Conservation (phyloP, 2,888 invertebrate genomes). For the Lomographa bimaculata region DNA sequence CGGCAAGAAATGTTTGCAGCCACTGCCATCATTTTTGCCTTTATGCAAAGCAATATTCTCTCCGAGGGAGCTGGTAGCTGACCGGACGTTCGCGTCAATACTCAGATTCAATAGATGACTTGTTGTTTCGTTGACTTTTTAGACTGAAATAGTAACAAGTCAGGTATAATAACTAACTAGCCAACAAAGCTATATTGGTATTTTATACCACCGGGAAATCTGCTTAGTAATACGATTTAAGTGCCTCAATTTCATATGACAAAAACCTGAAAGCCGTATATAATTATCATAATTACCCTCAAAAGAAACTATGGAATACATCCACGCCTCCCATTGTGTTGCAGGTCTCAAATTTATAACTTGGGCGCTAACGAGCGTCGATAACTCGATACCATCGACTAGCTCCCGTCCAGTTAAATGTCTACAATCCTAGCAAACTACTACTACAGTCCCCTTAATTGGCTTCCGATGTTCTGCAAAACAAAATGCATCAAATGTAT, state of each 20-base stretch:
- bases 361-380: slow-evolving; percentile 68
- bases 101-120: neutral
- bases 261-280: neutral
- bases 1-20: slow-evolving; percentile 27
- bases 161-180: too few species aligned
- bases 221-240: slow-evolving; percentile 4
- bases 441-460: slow-evolving; percentile 29
- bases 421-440: slow-evolving; percentile 48
- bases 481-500: slow-evolving; percentile 18
- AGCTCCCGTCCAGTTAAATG: slow-evolving; percentile 53
- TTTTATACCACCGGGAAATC: neutral
- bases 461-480: slow-evolving; percentile 20
- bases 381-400: slow-evolving; percentile 64
- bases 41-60: slow-evolving; percentile 44
- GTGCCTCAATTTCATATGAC: neutral
- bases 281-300: slow-evolving; percentile 8
- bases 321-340: slow-evolving; percentile 63
- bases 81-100: slow-evolving; percentile 34
- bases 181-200: too few species aligned
- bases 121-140: too few species aligned
- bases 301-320: slow-evolving; percentile 40
- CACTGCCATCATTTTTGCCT: slow-evolving; percentile 37
- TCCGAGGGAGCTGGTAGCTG: slow-evolving; percentile 28
- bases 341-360: slow-evolving; percentile 62
- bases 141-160: too few species aligned